Percentiles rank a stretch among this genome's conserved stretches.
phyloP scores from a whole-genome alignment of 2,797 vertebrate genomes.

The Sternarchorhynchus goeldii region DNA sequence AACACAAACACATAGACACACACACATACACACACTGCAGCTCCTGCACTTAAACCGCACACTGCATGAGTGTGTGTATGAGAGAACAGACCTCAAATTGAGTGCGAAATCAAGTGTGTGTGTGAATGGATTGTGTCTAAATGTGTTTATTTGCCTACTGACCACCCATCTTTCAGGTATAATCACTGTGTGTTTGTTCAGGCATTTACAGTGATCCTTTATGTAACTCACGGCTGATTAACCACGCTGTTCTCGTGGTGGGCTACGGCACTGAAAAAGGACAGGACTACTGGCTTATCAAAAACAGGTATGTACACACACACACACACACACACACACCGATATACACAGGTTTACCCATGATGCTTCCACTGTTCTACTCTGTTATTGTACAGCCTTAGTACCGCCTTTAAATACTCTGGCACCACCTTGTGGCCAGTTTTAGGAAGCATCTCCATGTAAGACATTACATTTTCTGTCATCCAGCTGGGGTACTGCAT shows the following conservation, averaged over 20 bases:
- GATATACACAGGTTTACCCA: not conserved
- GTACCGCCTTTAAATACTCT: not conserved
- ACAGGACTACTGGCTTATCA: slow-evolving; percentile 74
- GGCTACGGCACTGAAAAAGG: slow-evolving; percentile 70
- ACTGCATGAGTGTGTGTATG: not conserved
- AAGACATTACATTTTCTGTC: slow-evolving; percentile 1
- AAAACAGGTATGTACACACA: slow-evolving; percentile 66
- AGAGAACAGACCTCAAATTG: no score
- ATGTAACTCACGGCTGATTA: slow-evolving; percentile 61
- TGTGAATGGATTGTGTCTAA: not conserved
- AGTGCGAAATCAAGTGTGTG: not conserved
- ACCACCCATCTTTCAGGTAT: no score
- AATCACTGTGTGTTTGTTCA: slow-evolving; percentile 45
- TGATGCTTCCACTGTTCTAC: not conserved
- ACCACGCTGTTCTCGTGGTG: slow-evolving; percentile 73
- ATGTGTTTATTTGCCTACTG: no score
- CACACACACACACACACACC: not conserved
- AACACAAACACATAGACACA: slow-evolving; percentile 3
- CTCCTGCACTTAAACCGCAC: not conserved
- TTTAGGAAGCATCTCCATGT: not conserved
- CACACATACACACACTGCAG: not conserved
- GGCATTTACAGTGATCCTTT: slow-evolving; percentile 66
- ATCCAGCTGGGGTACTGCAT: slow-evolving; percentile 69
- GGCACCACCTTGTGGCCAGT: slow-evolving; percentile 4
- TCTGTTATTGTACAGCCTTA: not conserved